These are phyloP conservation scores for Ctenopoma kingsleyae DNA, from an alignment of 2,797 vertebrate species.

Conservation along the genomic window DNA sequence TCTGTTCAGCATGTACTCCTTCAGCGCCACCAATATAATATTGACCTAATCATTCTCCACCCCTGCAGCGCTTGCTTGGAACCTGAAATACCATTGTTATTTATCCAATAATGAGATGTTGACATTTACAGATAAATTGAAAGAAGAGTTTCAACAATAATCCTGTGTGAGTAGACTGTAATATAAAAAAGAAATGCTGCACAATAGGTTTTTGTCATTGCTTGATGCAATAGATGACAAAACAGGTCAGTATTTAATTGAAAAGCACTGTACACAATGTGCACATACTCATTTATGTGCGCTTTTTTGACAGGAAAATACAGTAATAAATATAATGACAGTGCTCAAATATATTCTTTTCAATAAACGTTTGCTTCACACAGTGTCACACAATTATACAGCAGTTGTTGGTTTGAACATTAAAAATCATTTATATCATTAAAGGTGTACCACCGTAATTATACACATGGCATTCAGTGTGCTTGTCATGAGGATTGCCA, in stretches of 20 bases:
- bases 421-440: no score
- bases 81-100: slow-evolving; percentile 68
- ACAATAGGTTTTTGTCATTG: slow-evolving; percentile 12
- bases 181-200: slow-evolving; percentile 41
- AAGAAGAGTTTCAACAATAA: slow-evolving; percentile 51
- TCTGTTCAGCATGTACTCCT: slow-evolving; percentile 64
- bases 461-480: no score
- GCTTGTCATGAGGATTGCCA: no score
- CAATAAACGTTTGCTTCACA: neutral
- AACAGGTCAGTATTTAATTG: slow-evolving; percentile 28
- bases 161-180: slow-evolving; percentile 25
- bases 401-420: neutral
- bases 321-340: neutral
- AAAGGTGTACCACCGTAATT: no score
- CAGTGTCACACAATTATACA: neutral
- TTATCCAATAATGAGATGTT: slow-evolving; percentile 74
- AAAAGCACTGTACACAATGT: slow-evolving; percentile 23
- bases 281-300: neutral
- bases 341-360: slow-evolving; percentile 10
- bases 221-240: slow-evolving; percentile 20
- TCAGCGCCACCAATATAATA: slow-evolving; percentile 65
- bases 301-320: neutral
- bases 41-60: slow-evolving; percentile 73
- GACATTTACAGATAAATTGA: slow-evolving; percentile 76
- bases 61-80: slow-evolving; percentile 53